Base-by-base conservation (phyloP, 64 coral and sea anemone genomes). In the Stichodactyla helianthus region DNA sequence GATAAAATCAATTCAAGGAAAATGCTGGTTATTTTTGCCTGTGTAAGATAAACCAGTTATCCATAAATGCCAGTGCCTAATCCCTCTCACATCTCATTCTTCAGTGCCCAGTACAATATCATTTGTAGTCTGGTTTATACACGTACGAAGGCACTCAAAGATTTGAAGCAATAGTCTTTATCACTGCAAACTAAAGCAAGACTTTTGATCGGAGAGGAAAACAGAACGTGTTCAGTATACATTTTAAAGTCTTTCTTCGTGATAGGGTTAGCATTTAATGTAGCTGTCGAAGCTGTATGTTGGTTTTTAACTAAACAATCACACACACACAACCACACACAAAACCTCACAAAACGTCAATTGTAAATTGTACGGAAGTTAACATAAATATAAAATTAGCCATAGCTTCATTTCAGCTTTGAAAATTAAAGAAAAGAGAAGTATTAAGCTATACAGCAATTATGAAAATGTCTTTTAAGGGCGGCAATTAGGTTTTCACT, bases 61-160 rank as follows among this genome's bases (percentile, higher is more conserved):
- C 27, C 25, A 74, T 26, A 9, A 14, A 74, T 74, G 68, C 25
- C 68, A 74, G 18, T 65, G 20, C 26, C 12, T 74, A 74, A 74
- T 74, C 68, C 68, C 68, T 74, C 68, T 74, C 10, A 25, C 68
- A 74, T 74, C 68, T 26, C 68, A 74, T 26, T 74, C 68, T 74
- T 27, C 68, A 74, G 10, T 44, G 35, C 35, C 35, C 35, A 44
- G 35, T 44, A 26, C n/a, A 11, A 31, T 74, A 74, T 74, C 68
- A 74, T 19, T 74, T 74, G 68, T 74, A 74, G 68, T 27, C n/a
- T 74, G 68, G 25, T 31, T 23, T 74, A 31, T 27, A 74, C 23
- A 74, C 25, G 68, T 74, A 71, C 20, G 10, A 74, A 74, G 22
- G 4, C 25, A 74, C 25, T 74, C 68, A 23, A 26, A 26, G n/a